Conservation (phyloP, 2,113 vertebrate species). For the Passer montanus region DNA sequence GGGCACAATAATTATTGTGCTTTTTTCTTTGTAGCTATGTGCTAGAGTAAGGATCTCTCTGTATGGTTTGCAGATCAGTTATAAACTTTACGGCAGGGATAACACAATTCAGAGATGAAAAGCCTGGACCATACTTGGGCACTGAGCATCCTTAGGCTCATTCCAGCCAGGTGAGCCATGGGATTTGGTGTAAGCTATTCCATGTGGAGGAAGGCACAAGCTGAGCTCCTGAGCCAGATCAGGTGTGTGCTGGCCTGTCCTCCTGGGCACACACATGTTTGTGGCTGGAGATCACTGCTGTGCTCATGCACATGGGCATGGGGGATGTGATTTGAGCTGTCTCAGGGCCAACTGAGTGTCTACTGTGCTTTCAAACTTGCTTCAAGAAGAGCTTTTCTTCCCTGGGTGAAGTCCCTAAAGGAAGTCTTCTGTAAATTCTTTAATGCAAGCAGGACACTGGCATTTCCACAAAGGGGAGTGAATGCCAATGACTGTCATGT, state of each 20-base stretch:
- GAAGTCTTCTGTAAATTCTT: background rate
- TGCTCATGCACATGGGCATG: background rate
- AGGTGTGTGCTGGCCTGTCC: background rate
- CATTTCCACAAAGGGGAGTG: background rate
- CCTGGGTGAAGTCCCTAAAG: background rate
- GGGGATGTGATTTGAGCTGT: background rate
- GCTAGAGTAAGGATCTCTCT: background rate
- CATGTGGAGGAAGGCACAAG: background rate
- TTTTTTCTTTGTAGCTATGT: background rate
- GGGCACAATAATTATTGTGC: fast-evolving
- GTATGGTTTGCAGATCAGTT: background rate
- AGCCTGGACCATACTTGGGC: background rate
- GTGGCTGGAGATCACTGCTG: background rate
- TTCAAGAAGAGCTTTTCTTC: background rate
- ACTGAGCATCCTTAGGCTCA: background rate
- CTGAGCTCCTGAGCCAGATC: background rate
- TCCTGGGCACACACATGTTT: fast-evolving
- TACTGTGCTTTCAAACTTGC: background rate
- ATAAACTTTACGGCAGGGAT: background rate
- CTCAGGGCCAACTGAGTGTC: background rate
- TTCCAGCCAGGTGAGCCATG: background rate
- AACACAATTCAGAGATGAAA: background rate
- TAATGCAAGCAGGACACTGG: background rate
- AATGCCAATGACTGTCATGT: background rate
- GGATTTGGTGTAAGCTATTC: background rate